These are phyloP conservation scores for Agonum fuliginosum DNA, from an alignment of 2,888 invertebrate species.

Conservation along the genomic window DNA sequence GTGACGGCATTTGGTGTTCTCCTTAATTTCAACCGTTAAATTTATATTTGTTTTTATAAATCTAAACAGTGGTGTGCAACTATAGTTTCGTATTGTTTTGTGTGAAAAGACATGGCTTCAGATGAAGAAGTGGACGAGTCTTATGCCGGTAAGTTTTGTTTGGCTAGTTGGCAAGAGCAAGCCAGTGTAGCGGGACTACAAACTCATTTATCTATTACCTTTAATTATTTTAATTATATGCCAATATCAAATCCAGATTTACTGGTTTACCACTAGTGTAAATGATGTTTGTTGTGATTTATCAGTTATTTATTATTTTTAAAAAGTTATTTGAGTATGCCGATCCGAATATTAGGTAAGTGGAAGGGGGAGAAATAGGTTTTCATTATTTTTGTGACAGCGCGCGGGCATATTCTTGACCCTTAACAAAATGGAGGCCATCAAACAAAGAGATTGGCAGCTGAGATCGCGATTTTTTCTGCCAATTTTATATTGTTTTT, in stretches of 20 bases:
- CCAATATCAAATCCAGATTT: constrained; percentile 19
- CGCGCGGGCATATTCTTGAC: constrained; percentile 81
- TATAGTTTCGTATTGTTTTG: constrained; percentile 35
- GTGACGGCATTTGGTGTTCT: constrained; percentile 58
- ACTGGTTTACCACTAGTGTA: constrained; percentile 35
- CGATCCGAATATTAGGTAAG: constrained; percentile 57
- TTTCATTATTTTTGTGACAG: constrained; percentile 76
- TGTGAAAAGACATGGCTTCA: constrained; percentile 81
- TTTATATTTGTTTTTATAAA: constrained; percentile 55
- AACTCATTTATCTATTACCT: constrained; percentile 66
- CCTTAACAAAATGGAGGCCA: constrained; percentile 87
- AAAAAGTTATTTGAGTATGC: constrained; percentile 59
- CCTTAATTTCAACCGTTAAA: constrained; percentile 49
- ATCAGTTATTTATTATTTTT: constrained; percentile 39
- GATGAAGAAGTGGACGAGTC: constrained; percentile 92
- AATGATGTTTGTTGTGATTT: constrained; percentile 20
- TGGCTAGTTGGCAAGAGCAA: constrained; percentile 68
- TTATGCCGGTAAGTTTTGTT: constrained; percentile 85
- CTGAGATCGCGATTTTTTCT: constrained; percentile 73
- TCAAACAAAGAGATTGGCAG: constrained; percentile 85
- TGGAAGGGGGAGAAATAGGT: constrained; percentile 69
- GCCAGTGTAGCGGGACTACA: constrained; percentile 66
- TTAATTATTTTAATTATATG: constrained; percentile 59
- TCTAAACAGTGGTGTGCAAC: constrained; percentile 50
- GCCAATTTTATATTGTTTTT: constrained; percentile 61